These are phyloP conservation scores for Lagocephalus sceleratus DNA, from an alignment of 2,797 vertebrate genomes.

Conservation along the genomic window DNA sequence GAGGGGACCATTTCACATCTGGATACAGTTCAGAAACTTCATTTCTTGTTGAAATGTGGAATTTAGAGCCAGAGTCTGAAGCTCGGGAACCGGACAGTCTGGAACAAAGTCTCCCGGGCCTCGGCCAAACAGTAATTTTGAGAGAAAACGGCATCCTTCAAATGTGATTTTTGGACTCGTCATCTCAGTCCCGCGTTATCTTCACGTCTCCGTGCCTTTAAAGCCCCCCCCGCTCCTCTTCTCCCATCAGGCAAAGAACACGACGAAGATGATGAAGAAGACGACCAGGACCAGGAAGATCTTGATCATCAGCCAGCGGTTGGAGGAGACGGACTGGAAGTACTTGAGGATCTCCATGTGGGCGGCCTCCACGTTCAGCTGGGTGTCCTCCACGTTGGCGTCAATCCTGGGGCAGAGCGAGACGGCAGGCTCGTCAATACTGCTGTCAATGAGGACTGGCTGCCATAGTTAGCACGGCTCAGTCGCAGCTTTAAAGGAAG, in stretches of 20 bases:
- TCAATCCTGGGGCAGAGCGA: constrained; percentile 80
- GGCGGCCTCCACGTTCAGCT: constrained; percentile 89
- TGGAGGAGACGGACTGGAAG: constrained; percentile 95
- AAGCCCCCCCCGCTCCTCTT: neutral
- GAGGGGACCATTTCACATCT: constrained; percentile 41
- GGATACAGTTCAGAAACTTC: constrained; percentile 41
- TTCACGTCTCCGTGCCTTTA: constrained; percentile 14
- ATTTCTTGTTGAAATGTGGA: constrained; percentile 35
- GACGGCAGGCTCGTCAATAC: neutral
- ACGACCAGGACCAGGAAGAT: constrained; percentile 93
- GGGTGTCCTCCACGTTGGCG: constrained; percentile 88
- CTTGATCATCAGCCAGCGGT: constrained; percentile 97
- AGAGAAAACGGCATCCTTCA: constrained; percentile 44
- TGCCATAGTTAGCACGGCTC: no score
- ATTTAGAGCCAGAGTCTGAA: constrained; percentile 35
- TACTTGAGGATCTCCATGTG: constrained; percentile 95
- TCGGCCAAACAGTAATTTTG: constrained; percentile 25
- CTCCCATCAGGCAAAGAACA: constrained; percentile 87
- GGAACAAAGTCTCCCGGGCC: constrained; percentile 31
- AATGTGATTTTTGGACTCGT: constrained; percentile 26
- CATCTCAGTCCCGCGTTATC: constrained; percentile 32
- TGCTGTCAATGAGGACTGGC: no score
- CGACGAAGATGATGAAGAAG: constrained; percentile 97
- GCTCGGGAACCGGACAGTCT: constrained; percentile 39
- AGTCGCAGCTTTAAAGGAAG: no score